Percentiles rank a stretch among this genome's conserved stretches.
Conservation (phyloP, 2,888 invertebrate genomes). For the Ceraclea dissimilis region DNA sequence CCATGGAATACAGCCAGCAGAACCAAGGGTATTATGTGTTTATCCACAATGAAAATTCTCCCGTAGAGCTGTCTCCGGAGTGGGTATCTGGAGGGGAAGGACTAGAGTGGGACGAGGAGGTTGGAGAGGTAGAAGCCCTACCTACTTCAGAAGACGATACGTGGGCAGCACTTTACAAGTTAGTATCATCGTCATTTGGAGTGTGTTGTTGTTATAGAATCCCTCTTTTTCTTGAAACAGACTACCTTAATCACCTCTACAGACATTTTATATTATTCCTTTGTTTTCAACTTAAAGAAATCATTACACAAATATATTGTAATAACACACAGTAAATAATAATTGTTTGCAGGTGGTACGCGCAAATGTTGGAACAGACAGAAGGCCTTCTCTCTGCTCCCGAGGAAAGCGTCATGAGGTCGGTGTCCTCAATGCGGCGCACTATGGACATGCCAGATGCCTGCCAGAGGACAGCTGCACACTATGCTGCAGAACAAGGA, state of each 20-base stretch:
- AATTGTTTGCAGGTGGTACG: slow-evolving; percentile 55
- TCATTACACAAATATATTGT: too few species aligned
- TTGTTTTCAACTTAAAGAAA: too few species aligned
- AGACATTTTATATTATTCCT: too few species aligned
- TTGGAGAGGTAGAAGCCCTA: slow-evolving; percentile 48
- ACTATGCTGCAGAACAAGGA: slow-evolving; percentile 66
- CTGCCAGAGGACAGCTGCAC: slow-evolving; percentile 59
- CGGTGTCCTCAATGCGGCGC: slow-evolving; percentile 33
- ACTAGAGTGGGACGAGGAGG: slow-evolving; percentile 71
- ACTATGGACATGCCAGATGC: slow-evolving; percentile 45
- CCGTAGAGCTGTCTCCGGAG: slow-evolving; percentile 19
- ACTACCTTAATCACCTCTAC: too few species aligned
- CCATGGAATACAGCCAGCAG: slow-evolving; percentile 21
- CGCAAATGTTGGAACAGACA: slow-evolving; percentile 62
- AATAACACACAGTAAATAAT: too few species aligned
- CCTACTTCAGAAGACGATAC: slow-evolving; percentile 48
- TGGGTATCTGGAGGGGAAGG: slow-evolving; percentile 46
- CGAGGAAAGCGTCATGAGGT: slow-evolving; percentile 11
- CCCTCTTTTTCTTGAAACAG: too few species aligned
- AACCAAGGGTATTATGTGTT: slow-evolving; percentile 25
- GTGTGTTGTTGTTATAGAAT: too few species aligned
- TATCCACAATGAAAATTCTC: slow-evolving; percentile 22
- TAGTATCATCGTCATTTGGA: slow-evolving; percentile 27
- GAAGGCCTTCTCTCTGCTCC: slow-evolving; percentile 34
- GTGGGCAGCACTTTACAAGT: slow-evolving; percentile 47